phyloP scores from a whole-genome alignment of 1,140 invertebrate genomes.

The Diuraphis noxia region DNA sequence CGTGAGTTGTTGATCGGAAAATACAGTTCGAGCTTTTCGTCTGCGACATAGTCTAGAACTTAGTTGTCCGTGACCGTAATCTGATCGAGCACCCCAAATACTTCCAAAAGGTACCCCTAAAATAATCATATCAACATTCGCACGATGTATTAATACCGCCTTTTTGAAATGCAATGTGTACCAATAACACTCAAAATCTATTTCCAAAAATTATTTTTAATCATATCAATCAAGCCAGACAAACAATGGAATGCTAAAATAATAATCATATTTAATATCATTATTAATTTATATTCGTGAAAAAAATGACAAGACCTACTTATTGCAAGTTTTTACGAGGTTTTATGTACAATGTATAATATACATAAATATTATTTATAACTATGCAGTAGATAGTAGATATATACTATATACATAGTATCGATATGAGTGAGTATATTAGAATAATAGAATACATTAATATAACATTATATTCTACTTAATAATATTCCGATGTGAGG shows the following conservation, averaged over 20 bases:
- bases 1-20: conserved; percentile 94
- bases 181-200: not conserved
- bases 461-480: too few relatives aligned
- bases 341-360: too few relatives aligned
- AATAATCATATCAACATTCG: not conserved
- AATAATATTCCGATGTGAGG: too few relatives aligned
- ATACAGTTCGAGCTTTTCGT: conserved; percentile 94
- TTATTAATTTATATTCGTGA: too few relatives aligned
- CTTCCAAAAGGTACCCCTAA: conserved; percentile 74
- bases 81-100: conserved; percentile 66
- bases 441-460: too few relatives aligned
- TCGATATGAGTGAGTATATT: too few relatives aligned
- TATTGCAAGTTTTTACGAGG: too few relatives aligned
- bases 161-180: not conserved
- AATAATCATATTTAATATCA: not conserved
- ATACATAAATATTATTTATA: too few relatives aligned
- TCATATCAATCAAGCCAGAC: too few relatives aligned
- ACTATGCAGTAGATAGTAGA: too few relatives aligned
- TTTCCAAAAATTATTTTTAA: not conserved
- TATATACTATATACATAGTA: too few relatives aligned
- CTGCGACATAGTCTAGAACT: conserved; percentile 86
- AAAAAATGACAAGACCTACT: too few relatives aligned
- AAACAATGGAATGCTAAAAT: not conserved
- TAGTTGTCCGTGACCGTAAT: conserved; percentile 62
- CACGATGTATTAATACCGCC: not conserved